These are phyloP conservation scores for Eulithis testata DNA, from an alignment of 2,888 invertebrate genomes.

Conservation along the genomic window DNA sequence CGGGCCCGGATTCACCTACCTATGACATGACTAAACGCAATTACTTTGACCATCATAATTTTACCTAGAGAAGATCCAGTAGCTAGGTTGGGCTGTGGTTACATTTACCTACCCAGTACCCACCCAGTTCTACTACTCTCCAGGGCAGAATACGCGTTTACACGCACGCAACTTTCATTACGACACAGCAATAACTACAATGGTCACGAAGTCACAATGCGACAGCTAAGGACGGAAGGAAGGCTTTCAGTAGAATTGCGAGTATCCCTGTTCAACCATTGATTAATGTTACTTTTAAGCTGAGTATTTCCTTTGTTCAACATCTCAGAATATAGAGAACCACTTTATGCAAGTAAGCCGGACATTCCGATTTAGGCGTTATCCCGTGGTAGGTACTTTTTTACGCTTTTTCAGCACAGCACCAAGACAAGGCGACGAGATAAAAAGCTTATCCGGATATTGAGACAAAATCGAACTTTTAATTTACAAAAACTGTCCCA, in stretches of 20 bases:
- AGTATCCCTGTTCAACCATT: constrained; percentile 31
- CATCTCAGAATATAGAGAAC: background rate
- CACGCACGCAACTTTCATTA: constrained; percentile 48
- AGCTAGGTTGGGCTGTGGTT: background rate
- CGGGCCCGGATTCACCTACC: no score
- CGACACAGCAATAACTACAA: constrained; percentile 40
- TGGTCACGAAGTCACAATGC: constrained; percentile 27
- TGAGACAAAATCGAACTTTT: no score
- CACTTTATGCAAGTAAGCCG: background rate
- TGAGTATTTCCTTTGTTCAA: background rate
- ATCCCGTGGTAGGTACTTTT: no score
- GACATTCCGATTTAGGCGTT: no score
- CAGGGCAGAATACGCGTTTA: constrained; percentile 26
- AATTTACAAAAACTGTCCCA: constrained; percentile 17
- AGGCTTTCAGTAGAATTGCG: constrained; percentile 54
- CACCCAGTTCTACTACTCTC: constrained; percentile 7
- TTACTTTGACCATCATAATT: background rate
- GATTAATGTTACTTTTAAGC: constrained; percentile 24
- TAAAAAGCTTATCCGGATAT: no score
- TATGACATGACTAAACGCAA: no score
- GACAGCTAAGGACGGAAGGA: background rate
- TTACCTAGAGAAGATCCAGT: no score
- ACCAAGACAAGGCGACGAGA: no score
- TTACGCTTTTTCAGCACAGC: no score
- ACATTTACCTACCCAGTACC: background rate